phyloP scores from a whole-genome alignment of 2,888 invertebrate species.

The Anthrax anthrax region DNA sequence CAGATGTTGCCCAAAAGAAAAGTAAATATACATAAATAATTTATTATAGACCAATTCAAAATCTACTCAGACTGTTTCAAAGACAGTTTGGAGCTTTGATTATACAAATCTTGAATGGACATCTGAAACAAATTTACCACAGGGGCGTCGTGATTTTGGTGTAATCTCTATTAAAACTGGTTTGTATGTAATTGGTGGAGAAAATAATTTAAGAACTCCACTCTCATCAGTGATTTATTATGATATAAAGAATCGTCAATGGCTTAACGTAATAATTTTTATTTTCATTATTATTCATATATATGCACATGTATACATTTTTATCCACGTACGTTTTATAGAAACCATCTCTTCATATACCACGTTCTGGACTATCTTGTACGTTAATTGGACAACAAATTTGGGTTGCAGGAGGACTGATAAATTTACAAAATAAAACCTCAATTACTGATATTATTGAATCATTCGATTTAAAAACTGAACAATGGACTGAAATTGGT shows the following conservation, averaged over 20 bases:
- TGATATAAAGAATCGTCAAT: conserved; percentile 15
- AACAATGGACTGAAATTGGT: conserved; percentile 26
- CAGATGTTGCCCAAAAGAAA: background rate
- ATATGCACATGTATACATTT: background rate
- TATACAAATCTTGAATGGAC: conserved; percentile 49
- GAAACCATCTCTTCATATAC: conserved; percentile 18
- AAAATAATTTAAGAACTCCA: conserved; percentile 39
- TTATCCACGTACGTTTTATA: conserved; percentile 1
- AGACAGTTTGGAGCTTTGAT: conserved; percentile 55
- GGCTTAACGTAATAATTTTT: conserved; percentile 16
- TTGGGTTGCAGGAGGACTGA: conserved; percentile 58
- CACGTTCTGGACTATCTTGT: conserved; percentile 19
- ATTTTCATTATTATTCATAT: no score
- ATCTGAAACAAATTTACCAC: conserved; percentile 44
- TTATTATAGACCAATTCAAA: background rate
- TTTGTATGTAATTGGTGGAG: conserved; percentile 58
- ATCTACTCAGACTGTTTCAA: conserved; percentile 19
- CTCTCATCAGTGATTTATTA: conserved; percentile 18
- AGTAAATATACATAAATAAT: background rate
- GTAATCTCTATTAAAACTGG: conserved; percentile 48
- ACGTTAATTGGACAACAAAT: conserved; percentile 30
- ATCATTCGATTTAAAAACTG: conserved; percentile 45
- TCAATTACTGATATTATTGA: conserved; percentile 43
- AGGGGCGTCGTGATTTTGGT: conserved; percentile 52
- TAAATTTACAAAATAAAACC: conserved; percentile 38